A percentile compares a stretch with the other conserved stretches of the same genome.
Conservation (phyloP, 2,888 invertebrate genomes). For the Rhamnusium bicolor region DNA sequence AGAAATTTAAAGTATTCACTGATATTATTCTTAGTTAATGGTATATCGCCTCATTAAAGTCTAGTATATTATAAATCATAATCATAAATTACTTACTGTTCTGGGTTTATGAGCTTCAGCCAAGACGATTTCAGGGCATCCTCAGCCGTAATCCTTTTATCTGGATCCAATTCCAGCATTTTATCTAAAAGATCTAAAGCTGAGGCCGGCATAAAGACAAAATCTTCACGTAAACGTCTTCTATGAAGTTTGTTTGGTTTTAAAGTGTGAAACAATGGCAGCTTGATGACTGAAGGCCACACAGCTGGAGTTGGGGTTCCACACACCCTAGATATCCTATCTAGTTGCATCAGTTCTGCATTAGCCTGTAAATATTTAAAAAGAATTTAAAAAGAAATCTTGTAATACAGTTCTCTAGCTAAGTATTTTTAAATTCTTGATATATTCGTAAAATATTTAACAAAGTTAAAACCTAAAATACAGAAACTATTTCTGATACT, state of each 20-base stretch:
- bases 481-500: too few relatives aligned
- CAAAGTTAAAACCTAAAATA: too few relatives aligned
- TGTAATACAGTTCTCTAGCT: too few relatives aligned
- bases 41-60: too few relatives aligned
- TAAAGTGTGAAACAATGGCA: constrained; percentile 93
- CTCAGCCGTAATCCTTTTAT: constrained; percentile 92
- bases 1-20: too few relatives aligned
- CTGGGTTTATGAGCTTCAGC: constrained; percentile 92
- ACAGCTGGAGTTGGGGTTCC: constrained; percentile 97
- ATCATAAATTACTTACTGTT: constrained; percentile 79
- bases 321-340: constrained; percentile 94
- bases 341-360: constrained; percentile 93
- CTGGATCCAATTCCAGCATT: constrained; percentile 97
- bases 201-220: constrained; percentile 90
- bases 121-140: constrained; percentile 94
- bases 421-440: too few relatives aligned
- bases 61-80: too few relatives aligned
- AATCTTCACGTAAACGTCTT: constrained; percentile 92
- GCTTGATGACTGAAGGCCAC: constrained; percentile 95
- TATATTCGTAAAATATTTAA: too few relatives aligned
- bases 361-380: constrained; percentile 79
- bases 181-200: constrained; percentile 94
- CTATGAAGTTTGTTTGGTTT: constrained; percentile 93
- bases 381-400: constrained; percentile 15
- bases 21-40: too few relatives aligned